Base-by-base conservation (phyloP, 2,113 vertebrate species). In the Uria lomvia region DNA sequence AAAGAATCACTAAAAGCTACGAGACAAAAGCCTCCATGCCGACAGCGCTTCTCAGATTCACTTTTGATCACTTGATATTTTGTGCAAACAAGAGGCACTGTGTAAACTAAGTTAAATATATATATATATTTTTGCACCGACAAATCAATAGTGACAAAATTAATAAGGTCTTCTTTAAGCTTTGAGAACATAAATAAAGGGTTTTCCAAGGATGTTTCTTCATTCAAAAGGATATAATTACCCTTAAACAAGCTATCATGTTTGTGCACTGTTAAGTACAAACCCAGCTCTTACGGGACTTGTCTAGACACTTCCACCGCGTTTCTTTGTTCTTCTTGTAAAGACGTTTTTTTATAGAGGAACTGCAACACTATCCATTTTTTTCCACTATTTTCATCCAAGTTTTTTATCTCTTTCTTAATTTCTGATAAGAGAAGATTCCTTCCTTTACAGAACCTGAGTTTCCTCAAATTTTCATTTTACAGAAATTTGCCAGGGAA, bases 291-390 rank as follows among this genome's bases (percentile, higher is more conserved):
- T 65, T 26, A 17, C 0, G 2, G 82, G 88, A 75, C 95, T 91
- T 92, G 66, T 88, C 88, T 70, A 50, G 87, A 72, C 94, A 89
- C 18, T 93, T 94, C 94, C 70, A 91, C 58, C 0, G 0, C 2
- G 19, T 92, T 74, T 73, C 97, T 95, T 94, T 94, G 84, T 97
- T 96, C 73, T 95, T 82, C 80, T 90, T 82, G 29, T 89, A 65
- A 74, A 79, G 16, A 27, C 11, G 6, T 62, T 90, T 93, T 68
- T 55, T 73, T 15, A 32, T 17, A 36, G 65, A 92, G 30, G 47
- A 83, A 52, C 59, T 62, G 27, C 56, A 52, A 40, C 26, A 23
- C 65, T 71, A 38, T 80, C 56, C 40, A 34, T 16, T 62, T 67
- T 83, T 45, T 32, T 58, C 53, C 53, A 38, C 56, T 50, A 12